Percentiles rank a stretch among this genome's conserved stretches.
phyloP scores from a whole-genome alignment of 2,113 vertebrate species.

The Phalacrocorax pelagicus region DNA sequence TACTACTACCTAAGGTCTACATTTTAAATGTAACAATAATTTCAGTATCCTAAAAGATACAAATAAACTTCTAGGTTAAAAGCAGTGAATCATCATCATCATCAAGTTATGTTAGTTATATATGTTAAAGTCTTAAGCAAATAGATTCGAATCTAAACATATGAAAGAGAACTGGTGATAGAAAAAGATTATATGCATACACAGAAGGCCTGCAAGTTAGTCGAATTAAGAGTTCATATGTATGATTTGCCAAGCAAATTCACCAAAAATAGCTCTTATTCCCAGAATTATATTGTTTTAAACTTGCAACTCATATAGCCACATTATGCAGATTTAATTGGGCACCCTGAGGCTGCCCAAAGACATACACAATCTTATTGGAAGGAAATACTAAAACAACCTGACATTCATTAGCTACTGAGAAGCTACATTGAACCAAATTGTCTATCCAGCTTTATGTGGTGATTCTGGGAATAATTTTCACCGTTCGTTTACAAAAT shows the following conservation, averaged over 20 bases:
- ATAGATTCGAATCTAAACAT: background rate
- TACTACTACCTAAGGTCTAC: background rate
- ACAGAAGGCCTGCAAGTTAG: background rate
- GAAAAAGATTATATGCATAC: background rate
- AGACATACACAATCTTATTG: background rate
- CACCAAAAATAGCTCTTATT: background rate
- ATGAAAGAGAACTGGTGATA: background rate
- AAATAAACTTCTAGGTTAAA: background rate
- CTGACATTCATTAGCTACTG: conserved; percentile 20
- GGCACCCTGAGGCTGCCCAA: conserved; percentile 25
- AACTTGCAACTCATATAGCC: background rate
- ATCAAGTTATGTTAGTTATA: background rate
- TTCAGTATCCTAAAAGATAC: background rate
- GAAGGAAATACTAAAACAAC: background rate
- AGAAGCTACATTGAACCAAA: conserved; percentile 20
- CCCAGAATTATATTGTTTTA: background rate
- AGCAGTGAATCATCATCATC: background rate
- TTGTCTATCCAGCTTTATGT: conserved; percentile 8
- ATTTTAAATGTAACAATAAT: background rate
- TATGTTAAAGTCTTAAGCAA: background rate
- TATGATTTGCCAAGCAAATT: background rate
- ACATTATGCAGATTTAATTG: conserved; percentile 42
- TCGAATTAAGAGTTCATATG: background rate
- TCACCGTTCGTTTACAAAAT: conserved; percentile 27
- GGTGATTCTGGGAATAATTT: conserved; percentile 46